A percentile compares a stretch with the other conserved stretches of the same genome.
These are phyloP conservation scores for Chloropsis hardwickii DNA, from an alignment of 2,113 vertebrate species.

Conservation along the genomic window DNA sequence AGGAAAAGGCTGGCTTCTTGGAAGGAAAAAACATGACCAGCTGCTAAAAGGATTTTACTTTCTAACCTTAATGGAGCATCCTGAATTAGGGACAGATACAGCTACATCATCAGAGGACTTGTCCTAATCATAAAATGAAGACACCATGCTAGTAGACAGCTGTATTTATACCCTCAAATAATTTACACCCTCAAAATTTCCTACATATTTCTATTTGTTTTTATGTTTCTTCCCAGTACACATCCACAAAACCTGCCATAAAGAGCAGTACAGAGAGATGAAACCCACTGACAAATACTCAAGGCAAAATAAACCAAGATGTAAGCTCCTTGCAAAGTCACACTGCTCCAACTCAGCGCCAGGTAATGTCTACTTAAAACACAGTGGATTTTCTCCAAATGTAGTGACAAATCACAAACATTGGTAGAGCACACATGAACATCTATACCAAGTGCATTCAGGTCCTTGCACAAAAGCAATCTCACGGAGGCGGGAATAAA, in stretches of 20 bases:
- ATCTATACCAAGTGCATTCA: not conserved
- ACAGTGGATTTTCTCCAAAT: not conserved
- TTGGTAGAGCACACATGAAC: not conserved
- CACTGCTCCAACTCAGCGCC: not conserved
- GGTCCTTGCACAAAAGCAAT: not conserved
- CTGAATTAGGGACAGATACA: not conserved
- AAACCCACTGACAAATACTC: not conserved
- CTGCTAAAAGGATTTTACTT: slow-evolving; percentile 3
- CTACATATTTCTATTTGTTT: not conserved
- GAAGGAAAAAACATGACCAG: not conserved
- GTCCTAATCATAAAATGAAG: not conserved
- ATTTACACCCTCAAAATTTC: not conserved
- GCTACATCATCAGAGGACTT: not conserved
- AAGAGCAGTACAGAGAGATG: not conserved
- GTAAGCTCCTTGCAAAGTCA: not conserved
- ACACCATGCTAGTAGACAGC: not conserved
- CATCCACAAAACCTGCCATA: not conserved
- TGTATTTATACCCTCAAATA: not conserved
- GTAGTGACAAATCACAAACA: not conserved
- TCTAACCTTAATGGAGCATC: not conserved
- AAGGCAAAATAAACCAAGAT: not conserved
- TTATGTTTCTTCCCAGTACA: not conserved
- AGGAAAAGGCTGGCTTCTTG: not conserved
- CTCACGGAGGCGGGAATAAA: accelerated
- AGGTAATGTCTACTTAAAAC: not conserved